Base-by-base conservation (phyloP, 1,140 invertebrate species). In the Aleiodes sp. region DNA sequence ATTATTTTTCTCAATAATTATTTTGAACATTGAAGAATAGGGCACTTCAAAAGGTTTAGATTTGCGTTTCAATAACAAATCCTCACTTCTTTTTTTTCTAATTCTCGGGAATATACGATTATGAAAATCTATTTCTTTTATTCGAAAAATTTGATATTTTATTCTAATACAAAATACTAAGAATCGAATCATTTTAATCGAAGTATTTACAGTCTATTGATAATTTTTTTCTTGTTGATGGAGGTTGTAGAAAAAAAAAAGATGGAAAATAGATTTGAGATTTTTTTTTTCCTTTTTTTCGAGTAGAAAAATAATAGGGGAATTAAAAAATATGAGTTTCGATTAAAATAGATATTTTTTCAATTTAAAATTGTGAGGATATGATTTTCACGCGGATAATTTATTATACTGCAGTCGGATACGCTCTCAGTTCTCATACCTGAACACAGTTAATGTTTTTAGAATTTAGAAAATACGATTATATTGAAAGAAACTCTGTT, bases 11-110 rank as follows among this genome's bases (percentile, higher is more conserved):
- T 46, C n/a, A 19, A 68, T 57, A 64, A 70, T 73, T 74, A 64
- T 76, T 70, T 77, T 79, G 72, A 82, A 85, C 80, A 82, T 80
- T 76, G 56, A 84, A 76, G 77, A 83, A 62, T 81, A 84, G 81
- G 83, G 82, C 80, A 84, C 82, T 84, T 85, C 41, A 72, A 81
- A 80, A 67, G 73, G 74, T 16, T 75, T 71, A 43, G 57, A 35
- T 68, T 39, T 43, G 37, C 21, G 33, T 7, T 19, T 12, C n/a
- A 63, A 24, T 41, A n/a, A 16, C 31, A 41, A 33, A 52, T 41
- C 70, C 71, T 64, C n/a, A n/a, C n/a, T n/a, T n/a, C n/a, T n/a
- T 73, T 77, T 71, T 74, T 41, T 59, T 29, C 28, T 46, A 26
- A 33, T 33, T 29, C 31, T 52, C n/a, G 41, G 26, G 31, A n/a